A percentile compares a stretch with the other conserved stretches of the same genome.
phyloP scores from a whole-genome alignment of 2,797 vertebrate species.

The Malacoraja senta region DNA sequence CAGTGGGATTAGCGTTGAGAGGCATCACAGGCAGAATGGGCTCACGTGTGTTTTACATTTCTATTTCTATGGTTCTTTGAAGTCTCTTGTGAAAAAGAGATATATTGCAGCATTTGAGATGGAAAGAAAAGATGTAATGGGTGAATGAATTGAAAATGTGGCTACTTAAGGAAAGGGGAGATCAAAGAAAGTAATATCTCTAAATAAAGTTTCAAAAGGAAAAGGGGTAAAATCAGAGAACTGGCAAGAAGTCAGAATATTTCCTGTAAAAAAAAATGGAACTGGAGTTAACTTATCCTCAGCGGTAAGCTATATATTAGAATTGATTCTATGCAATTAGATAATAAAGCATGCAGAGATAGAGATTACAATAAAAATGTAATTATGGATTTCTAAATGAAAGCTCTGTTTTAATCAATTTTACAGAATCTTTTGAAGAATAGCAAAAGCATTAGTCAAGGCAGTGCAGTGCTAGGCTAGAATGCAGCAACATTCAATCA shows the following conservation, averaged over 20 bases:
- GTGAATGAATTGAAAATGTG: not conserved
- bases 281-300: not conserved
- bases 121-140: not conserved
- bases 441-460: not conserved
- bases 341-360: not conserved
- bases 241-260: not conserved
- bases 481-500: not conserved
- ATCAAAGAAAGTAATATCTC: not conserved
- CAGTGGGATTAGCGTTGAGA: too few relatives aligned
- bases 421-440: not conserved
- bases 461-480: not conserved
- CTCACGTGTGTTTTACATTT: too few relatives aligned
- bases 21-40: too few relatives aligned
- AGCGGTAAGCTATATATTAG: not conserved
- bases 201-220: not conserved
- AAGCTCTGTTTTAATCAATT: not conserved
- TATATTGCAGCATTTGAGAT: not conserved
- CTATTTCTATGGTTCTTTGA: too few relatives aligned
- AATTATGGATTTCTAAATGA: not conserved
- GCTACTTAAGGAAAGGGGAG: not conserved
- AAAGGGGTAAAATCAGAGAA: not conserved
- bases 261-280: not conserved
- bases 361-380: not conserved
- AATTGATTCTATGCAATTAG: not conserved
- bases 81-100: not conserved